Percentiles rank a stretch among this genome's conserved stretches.
Conservation (phyloP, 2,113 vertebrate species). For the Corythaeola cristata region DNA sequence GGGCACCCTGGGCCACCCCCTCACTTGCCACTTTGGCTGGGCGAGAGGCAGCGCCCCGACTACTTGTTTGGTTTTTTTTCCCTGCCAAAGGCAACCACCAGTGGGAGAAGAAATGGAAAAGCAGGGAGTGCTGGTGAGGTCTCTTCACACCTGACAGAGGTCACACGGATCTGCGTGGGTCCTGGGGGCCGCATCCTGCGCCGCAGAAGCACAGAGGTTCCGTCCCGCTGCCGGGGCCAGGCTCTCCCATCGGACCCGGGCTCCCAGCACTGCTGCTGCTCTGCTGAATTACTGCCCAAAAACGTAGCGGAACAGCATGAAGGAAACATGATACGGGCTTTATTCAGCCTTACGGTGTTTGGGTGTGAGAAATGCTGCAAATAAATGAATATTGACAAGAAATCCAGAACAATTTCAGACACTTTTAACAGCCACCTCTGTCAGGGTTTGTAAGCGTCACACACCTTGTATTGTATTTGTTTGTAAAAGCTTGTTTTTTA, state of each 20-base stretch:
- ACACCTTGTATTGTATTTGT: neutral
- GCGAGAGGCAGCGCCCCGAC: neutral
- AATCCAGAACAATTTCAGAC: neutral
- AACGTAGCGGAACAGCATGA: accelerated
- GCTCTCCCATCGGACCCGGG: neutral
- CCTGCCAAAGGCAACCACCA: neutral
- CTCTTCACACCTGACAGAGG: neutral
- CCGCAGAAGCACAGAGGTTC: neutral
- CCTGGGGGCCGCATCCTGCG: neutral
- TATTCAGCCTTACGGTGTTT: neutral
- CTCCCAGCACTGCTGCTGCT: neutral
- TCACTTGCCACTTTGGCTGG: neutral
- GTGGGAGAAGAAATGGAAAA: neutral
- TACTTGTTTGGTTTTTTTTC: constrained; percentile 8
- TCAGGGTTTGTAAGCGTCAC: neutral
- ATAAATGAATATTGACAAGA: neutral
- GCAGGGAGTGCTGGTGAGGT: neutral
- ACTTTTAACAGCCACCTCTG: neutral
- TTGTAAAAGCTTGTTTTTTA: neutral
- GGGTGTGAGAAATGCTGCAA: neutral
- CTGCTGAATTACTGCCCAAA: neutral
- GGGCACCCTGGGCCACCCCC: neutral
- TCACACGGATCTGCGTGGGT: neutral
- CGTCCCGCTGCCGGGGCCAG: accelerated
- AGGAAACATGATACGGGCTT: neutral